These are phyloP conservation scores for Drosophila conformis DNA, from an alignment of 2,888 invertebrate genomes.

Conservation along the genomic window DNA sequence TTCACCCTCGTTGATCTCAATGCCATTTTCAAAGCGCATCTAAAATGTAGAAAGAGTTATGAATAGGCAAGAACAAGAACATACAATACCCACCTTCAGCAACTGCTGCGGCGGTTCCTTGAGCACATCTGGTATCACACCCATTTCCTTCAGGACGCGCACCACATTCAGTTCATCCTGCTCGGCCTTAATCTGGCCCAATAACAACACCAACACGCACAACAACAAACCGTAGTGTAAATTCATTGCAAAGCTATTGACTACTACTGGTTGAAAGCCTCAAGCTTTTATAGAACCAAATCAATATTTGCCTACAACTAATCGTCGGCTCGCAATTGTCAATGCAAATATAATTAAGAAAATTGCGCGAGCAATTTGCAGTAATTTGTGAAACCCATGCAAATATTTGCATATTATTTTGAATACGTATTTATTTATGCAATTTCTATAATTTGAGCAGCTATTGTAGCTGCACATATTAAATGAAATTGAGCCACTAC, in stretches of 20 bases:
- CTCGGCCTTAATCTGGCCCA: constrained; percentile 22
- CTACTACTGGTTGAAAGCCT: constrained; percentile 12
- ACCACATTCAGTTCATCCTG: constrained; percentile 50
- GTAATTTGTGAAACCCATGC: constrained; percentile 32
- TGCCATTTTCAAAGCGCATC: constrained; percentile 79
- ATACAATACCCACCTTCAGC: constrained; percentile 48
- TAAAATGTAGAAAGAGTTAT: constrained; percentile 11
- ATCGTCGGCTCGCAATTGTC: constrained; percentile 41
- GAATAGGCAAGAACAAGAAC: fast-evolving
- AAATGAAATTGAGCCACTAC: constrained; percentile 19
- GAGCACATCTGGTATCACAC: constrained; percentile 70
- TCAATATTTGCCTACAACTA: constrained; percentile 37
- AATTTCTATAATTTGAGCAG: constrained; percentile 39
- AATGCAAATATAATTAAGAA: constrained; percentile 63
- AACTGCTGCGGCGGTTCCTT: constrained; percentile 64
- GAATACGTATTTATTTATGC: constrained; percentile 14
- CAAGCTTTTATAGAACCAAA: constrained; percentile 52
- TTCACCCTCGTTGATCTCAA: constrained; percentile 87
- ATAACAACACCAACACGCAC: constrained; percentile 8
- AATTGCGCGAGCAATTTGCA: constrained; percentile 63
- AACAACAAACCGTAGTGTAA: constrained; percentile 20
- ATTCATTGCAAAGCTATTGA: constrained; percentile 43
- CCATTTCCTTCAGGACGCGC: constrained; percentile 63
- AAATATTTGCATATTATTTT: constrained; percentile 59
- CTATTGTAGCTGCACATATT: constrained; percentile 26